Evolutionary conservation across 1,140 invertebrate genomes (phyloP).

Genomic region (Rhopalosiphum maidis): DNA sequence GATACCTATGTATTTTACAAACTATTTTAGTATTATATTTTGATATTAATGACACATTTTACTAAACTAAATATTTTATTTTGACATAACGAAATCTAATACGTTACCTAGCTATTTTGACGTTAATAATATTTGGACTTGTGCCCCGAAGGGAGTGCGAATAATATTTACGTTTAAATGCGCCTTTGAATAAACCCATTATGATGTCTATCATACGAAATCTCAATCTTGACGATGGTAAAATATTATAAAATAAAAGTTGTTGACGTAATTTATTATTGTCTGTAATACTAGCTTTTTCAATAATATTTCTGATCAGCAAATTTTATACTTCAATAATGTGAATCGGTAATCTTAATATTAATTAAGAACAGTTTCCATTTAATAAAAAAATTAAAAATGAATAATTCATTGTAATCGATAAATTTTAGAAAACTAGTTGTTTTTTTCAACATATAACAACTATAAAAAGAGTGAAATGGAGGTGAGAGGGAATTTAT

Average conservation of each 20-base stretch:
- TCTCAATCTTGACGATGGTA: background rate
- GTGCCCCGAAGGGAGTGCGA: background rate
- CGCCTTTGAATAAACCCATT: background rate
- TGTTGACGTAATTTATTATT: background rate
- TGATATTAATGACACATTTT: background rate
- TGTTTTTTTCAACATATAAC: too few species aligned
- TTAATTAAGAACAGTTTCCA: background rate
- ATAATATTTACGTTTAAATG: conserved; percentile 25
- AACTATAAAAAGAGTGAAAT: too few species aligned
- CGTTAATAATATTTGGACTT: background rate
- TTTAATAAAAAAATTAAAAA: too few species aligned
- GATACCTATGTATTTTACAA: background rate
- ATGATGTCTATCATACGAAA: conserved; percentile 4
- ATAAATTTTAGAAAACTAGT: too few species aligned
- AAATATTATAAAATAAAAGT: conserved; percentile 14
- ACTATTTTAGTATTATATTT: background rate
- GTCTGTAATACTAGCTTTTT: background rate
- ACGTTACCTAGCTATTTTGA: background rate
- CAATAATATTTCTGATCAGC: background rate
- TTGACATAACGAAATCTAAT: background rate
- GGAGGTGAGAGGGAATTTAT: too few species aligned
- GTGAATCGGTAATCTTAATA: background rate
- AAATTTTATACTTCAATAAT: background rate
- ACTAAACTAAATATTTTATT: conserved; percentile 6
- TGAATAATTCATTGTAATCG: too few species aligned